A percentile compares a stretch with the other conserved stretches of the same genome.
Conservation (phyloP, 2,888 invertebrate genomes). For the Polietes domitor region DNA sequence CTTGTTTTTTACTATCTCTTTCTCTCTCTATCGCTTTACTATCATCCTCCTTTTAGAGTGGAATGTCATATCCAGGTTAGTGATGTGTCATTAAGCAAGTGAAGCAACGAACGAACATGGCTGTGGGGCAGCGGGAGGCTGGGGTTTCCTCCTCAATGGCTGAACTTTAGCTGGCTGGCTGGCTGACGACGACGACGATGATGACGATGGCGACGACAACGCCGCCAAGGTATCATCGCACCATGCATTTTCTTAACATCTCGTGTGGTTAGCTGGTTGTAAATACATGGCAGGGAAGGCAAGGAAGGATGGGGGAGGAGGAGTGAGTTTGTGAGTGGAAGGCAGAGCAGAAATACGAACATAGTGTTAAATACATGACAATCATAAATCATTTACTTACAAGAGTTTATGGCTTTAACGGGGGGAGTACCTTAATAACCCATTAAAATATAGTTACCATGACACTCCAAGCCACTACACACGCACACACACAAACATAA, state of each 20-base stretch:
- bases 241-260: constrained; percentile 9
- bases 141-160: neutral
- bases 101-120: constrained; percentile 15
- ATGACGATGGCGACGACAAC: neutral
- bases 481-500: neutral
- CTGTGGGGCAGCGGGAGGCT: neutral
- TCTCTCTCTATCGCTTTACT: neutral
- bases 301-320: neutral
- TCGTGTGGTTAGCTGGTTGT: constrained; percentile 28
- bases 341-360: neutral
- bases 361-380: constrained; percentile 52
- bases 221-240: neutral
- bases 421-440: constrained; percentile 60
- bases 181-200: neutral
- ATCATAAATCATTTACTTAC: constrained; percentile 65
- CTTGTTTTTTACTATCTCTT: neutral
- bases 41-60: neutral
- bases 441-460: constrained; percentile 61
- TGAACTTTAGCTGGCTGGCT: neutral
- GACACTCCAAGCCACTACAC: neutral
- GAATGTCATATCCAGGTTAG: constrained; percentile 52
- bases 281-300: neutral
- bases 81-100: constrained; percentile 53
- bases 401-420: constrained; percentile 44
- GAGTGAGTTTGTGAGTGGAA: neutral